phyloP scores from a whole-genome alignment of 2,113 vertebrate species.

The Onychorhynchus coronatus region DNA sequence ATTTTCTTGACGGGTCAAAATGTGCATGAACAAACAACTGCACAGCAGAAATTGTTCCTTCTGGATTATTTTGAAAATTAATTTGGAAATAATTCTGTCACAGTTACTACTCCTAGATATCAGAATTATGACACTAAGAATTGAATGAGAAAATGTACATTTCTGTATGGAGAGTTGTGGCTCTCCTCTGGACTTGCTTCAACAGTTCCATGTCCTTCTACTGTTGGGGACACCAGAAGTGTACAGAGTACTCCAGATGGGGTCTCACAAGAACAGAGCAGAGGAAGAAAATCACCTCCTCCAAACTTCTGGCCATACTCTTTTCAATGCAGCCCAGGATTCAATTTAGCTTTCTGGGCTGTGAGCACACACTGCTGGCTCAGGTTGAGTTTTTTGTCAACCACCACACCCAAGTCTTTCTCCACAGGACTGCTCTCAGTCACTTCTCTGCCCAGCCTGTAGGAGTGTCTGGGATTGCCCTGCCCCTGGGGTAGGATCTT shows the following conservation, averaged over 20 bases:
- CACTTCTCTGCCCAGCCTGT: neutral
- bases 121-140: neutral
- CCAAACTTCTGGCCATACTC: accelerated
- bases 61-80: neutral
- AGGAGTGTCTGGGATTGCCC: neutral
- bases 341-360: neutral
- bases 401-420: neutral
- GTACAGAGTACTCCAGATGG: neutral
- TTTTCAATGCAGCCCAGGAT: neutral
- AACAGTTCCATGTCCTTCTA: neutral
- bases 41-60: neutral
- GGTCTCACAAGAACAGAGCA: neutral
- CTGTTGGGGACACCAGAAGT: neutral
- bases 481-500: neutral
- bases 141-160: neutral
- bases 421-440: neutral
- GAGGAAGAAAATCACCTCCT: neutral
- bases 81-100: neutral
- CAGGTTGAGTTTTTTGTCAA: neutral
- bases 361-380: accelerated
- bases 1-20: neutral
- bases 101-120: neutral
- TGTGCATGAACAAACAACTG: neutral
- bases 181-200: neutral
- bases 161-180: neutral